A percentile compares a stretch with the other conserved stretches of the same genome.
phyloP scores from a whole-genome alignment of 2,113 vertebrate species.

The Neolamprologus hecqui region DNA sequence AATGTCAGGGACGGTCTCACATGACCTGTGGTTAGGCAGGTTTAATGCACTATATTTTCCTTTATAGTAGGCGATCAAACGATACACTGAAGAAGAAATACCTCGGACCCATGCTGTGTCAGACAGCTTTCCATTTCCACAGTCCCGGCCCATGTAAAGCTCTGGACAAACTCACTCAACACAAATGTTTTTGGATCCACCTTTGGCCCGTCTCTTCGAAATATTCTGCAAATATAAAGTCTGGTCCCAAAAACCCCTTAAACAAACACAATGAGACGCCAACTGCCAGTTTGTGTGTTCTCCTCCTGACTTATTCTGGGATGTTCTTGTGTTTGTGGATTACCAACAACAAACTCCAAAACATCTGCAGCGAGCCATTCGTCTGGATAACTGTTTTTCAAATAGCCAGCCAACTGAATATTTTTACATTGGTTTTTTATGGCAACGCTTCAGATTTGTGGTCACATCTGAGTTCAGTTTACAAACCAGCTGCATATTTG shows the following conservation, averaged over 20 bases:
- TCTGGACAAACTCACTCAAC: not conserved
- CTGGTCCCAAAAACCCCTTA: conserved; percentile 1
- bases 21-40: conserved; percentile 19
- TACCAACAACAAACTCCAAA: conserved; percentile 36
- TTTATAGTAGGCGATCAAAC: conserved; percentile 2
- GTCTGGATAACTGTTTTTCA: not conserved
- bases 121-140: not conserved
- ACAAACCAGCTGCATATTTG: not conserved
- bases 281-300: conserved; percentile 21
- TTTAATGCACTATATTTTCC: conserved; percentile 23
- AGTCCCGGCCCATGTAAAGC: not conserved
- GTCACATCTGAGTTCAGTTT: not conserved
- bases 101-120: not conserved
- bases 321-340: conserved; percentile 38
- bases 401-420: not conserved
- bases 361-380: conserved; percentile 2
- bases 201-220: conserved; percentile 20
- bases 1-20: conserved; percentile 3
- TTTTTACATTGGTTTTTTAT: not conserved
- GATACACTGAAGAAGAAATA: conserved; percentile 16
- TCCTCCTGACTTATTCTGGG: conserved; percentile 44
- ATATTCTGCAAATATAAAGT: conserved; percentile 41
- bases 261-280: conserved; percentile 35
- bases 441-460: not conserved
- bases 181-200: conserved; percentile 22